phyloP scores from a whole-genome alignment of 2,888 invertebrate species.

The Sarcophaga rosellei region DNA sequence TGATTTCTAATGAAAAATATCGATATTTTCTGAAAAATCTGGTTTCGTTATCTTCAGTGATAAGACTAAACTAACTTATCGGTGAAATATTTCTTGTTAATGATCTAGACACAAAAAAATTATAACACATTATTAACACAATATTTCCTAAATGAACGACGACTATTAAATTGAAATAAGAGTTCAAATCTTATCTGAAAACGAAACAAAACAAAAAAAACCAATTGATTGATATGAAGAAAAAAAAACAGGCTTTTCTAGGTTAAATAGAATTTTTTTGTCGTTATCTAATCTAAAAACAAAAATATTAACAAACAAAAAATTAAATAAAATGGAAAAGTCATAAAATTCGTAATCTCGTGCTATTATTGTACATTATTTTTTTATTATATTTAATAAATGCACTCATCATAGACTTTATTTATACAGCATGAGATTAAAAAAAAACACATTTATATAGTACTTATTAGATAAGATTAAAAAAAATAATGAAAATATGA shows the following conservation, averaged over 20 bases:
- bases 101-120: too few species aligned
- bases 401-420: conserved; percentile 28
- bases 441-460: conserved; percentile 7
- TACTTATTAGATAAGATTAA: conserved; percentile 38
- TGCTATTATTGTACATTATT: neutral
- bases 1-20: too few species aligned
- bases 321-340: conserved; percentile 10
- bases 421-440: too few species aligned
- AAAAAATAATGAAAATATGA: conserved; percentile 5
- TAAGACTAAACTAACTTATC: too few species aligned
- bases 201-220: neutral
- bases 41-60: too few species aligned
- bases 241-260: conserved; percentile 13
- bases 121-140: too few species aligned
- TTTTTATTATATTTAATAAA: neutral
- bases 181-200: conserved; percentile 27
- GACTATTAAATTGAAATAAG: neutral
- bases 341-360: conserved; percentile 12
- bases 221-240: conserved; percentile 29
- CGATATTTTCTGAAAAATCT: too few species aligned
- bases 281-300: conserved; percentile 28
- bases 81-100: too few species aligned
- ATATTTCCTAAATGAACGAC: too few species aligned
- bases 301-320: neutral
- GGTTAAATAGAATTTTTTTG: conserved; percentile 1